Percentiles rank a stretch among this genome's conserved stretches.
These are phyloP conservation scores for Tricholaema leucomelas DNA, from an alignment of 2,113 vertebrate genomes.

Conservation along the genomic window DNA sequence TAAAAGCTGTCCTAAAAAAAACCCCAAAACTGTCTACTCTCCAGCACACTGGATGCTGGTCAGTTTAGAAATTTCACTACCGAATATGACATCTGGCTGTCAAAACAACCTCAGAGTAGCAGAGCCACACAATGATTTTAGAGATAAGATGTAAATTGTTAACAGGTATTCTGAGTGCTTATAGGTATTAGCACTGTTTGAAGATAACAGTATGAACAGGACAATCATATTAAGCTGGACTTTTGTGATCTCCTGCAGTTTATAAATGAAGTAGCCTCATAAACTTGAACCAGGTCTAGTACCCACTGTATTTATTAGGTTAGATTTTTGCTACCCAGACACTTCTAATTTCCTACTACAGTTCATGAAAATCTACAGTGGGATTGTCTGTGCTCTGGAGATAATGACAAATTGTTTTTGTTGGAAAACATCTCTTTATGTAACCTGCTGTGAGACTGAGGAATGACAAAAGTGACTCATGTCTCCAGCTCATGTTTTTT, in stretches of 20 bases:
- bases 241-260: not conserved
- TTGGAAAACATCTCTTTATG: not conserved
- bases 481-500: not conserved
- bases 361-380: not conserved
- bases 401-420: not conserved
- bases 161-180: not conserved
- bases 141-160: not conserved
- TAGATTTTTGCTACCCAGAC: not conserved
- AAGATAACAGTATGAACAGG: not conserved
- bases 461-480: not conserved
- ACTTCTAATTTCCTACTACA: not conserved
- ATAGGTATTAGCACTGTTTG: not conserved
- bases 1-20: not conserved
- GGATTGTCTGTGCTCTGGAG: not conserved
- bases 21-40: too few species aligned
- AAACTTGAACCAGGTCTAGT: not conserved
- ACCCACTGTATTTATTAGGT: not conserved
- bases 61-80: not conserved
- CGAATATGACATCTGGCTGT: not conserved
- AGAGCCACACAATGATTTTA: not conserved
- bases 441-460: not conserved
- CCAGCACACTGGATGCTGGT: not conserved
- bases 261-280: not conserved
- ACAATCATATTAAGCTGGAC: not conserved
- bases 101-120: not conserved